Conservation (phyloP, 2,113 vertebrate species). For the Pelecanus crispus region DNA sequence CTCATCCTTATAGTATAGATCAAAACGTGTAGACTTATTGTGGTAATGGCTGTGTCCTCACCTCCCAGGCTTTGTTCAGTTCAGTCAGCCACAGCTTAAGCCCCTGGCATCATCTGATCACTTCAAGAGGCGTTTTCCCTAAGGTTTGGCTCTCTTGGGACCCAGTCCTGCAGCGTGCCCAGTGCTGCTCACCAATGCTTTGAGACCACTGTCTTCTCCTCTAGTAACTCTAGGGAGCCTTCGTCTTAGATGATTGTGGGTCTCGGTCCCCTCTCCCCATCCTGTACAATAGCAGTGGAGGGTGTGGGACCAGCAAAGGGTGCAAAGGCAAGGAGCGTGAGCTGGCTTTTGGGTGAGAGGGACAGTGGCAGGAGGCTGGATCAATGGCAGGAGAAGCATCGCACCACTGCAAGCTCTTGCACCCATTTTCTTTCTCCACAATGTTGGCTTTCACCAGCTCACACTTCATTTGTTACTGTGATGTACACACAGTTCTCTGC, state of each 20-base stretch:
- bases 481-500: background rate
- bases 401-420: accelerated
- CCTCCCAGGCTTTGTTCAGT: conserved; percentile 6
- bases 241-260: background rate
- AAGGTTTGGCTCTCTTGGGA: background rate
- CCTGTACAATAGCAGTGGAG: background rate
- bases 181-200: background rate
- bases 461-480: background rate
- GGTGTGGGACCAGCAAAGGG: background rate
- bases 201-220: background rate
- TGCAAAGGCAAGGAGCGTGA: background rate
- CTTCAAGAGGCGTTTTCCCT: background rate
- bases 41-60: conserved; percentile 51
- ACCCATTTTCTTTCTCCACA: accelerated
- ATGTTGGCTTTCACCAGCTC: background rate
- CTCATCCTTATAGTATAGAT: conserved; percentile 55
- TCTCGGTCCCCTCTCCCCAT: background rate
- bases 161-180: background rate
- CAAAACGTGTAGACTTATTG: conserved; percentile 16
- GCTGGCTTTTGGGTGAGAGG: background rate
- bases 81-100: conserved; percentile 44
- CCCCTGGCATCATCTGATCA: background rate
- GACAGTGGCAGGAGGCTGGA: background rate
- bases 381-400: background rate
- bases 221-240: background rate